phyloP scores from a whole-genome alignment of 2,113 vertebrate species.

The Podocnemis expansa region DNA sequence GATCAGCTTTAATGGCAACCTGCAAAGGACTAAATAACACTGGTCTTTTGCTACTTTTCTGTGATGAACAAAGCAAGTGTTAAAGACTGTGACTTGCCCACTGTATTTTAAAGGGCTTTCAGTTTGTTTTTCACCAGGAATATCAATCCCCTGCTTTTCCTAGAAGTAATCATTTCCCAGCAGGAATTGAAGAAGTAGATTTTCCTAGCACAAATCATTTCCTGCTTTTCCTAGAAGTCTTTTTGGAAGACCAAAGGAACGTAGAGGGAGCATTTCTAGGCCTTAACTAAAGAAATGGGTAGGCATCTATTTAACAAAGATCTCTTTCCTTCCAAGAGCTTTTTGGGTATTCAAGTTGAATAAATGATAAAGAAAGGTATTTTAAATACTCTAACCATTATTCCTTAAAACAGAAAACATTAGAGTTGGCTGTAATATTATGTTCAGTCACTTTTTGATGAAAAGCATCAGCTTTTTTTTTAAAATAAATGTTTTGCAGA shows the following conservation, averaged over 20 bases:
- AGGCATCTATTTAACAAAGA: neutral
- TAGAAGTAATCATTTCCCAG: neutral
- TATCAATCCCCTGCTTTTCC: neutral
- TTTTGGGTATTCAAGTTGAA: neutral
- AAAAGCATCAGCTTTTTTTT: neutral
- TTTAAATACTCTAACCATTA: neutral
- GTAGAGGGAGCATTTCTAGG: neutral
- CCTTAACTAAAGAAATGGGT: neutral
- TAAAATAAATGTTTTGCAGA: neutral
- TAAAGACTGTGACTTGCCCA: neutral
- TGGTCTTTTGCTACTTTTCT: neutral
- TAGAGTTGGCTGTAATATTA: neutral
- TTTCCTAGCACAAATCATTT: neutral
- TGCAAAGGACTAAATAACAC: neutral
- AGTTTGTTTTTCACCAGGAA: neutral
- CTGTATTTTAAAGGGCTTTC: neutral
- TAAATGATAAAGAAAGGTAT: neutral
- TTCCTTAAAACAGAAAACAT: neutral
- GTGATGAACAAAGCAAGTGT: neutral
- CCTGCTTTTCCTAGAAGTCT: neutral
- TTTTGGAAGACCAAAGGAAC: neutral
- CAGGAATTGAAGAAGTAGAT: no score
- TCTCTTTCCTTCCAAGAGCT: neutral
- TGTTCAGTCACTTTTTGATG: neutral
- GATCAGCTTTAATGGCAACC: neutral